Percentiles rank a stretch among this genome's conserved stretches.
Conservation (phyloP, 2,888 invertebrate species). For the Mactromeris polynyma region DNA sequence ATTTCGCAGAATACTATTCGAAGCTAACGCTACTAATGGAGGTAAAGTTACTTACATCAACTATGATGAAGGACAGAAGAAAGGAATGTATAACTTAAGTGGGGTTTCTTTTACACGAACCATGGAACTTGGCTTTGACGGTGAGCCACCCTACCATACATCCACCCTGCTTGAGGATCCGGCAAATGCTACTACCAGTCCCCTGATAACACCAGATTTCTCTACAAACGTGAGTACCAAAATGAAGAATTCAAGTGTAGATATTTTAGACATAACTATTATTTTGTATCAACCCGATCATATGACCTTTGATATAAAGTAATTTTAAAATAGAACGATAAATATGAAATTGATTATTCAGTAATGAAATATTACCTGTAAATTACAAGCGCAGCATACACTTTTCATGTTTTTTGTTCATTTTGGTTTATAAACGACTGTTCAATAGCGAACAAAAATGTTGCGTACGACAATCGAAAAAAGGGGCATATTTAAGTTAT, state of each 20-base stretch:
- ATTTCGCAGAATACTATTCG: not conserved
- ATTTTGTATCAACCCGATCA: too few relatives aligned
- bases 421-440: too few relatives aligned
- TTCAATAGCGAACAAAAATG: too few relatives aligned
- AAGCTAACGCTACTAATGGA: not conserved
- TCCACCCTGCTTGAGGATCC: not conserved
- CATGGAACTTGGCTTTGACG: not conserved
- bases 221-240: not conserved
- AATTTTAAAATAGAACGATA: too few relatives aligned
- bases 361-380: too few relatives aligned
- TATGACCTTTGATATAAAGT: too few relatives aligned
- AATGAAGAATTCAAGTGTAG: not conserved
- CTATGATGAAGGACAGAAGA: not conserved
- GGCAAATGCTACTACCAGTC: not conserved
- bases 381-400: too few relatives aligned
- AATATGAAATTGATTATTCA: too few relatives aligned
- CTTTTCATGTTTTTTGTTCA: too few relatives aligned
- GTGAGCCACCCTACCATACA: not conserved
- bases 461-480: too few relatives aligned
- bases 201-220: not conserved
- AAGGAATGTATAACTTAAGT: not conserved
- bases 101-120: not conserved
- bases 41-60: not conserved
- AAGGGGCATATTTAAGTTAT: too few relatives aligned
- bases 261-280: not conserved